Evolutionary conservation across 2,113 vertebrate species (phyloP), one percentile per base, ranked within the genome.

Genomic region (Motacilla tschutschensis): DNA sequence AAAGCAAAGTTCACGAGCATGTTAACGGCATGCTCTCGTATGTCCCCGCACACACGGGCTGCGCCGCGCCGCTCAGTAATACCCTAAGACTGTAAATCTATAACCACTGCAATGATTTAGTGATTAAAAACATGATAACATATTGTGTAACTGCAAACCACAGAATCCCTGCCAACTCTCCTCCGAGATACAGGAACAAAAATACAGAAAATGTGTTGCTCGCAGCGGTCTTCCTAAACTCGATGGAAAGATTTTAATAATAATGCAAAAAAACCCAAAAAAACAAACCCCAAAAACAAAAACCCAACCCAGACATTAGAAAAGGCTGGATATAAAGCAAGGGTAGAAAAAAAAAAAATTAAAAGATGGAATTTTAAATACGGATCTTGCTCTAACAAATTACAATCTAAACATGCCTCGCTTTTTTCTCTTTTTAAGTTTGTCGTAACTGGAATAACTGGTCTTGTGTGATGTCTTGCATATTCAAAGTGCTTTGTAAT

Each of bases 121-220:
- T 97, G 97, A 98, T 98, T 98, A 97, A 98, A 97, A 98, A 98
- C 97, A 98, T 85, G 98, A 98, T 98, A 98, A 98, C 97, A 97
- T 97, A 97, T 98, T 98, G 98, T 97, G 97, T 97, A 98, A 98
- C 97, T 98, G 96, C 96, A 98, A 98, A 98, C 98, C 98, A 97
- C 98, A 98, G 96, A 97, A 97, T 95, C 91, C 81, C 95, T 94
- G 97, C 97, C 97, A 98, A 98, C 95, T 97, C 97, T 96, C 94
- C 97, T 97, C 97, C 92, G 91, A 96, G 96, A 98, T 97, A 97
- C 97, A 96, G 95, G 93, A 93, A 94, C 76, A 92, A 91, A 94
- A 95, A 94, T 88, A 95, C 79, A 96, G 92, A 96, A 96, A 96
- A 96, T 94, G 93, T 74, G 95, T 94, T 96, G 96, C 96, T 96